phyloP scores from a whole-genome alignment of 1,140 invertebrate species.

The Hycleus cichorii region DNA sequence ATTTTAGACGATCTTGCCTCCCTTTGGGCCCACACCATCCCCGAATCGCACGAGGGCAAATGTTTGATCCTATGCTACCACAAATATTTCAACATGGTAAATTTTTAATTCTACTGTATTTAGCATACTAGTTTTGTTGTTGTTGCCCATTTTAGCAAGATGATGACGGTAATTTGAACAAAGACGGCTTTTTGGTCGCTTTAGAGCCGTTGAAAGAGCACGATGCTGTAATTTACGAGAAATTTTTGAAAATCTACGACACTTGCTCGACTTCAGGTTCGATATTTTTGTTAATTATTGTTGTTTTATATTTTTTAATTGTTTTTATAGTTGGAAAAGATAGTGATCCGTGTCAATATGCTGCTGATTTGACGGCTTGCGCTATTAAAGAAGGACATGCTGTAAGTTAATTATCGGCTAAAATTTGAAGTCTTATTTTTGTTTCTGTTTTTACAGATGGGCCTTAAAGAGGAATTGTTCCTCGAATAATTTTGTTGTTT shows the following conservation, averaged over 20 bases:
- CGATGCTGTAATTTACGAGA: constrained; percentile 9
- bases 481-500: not conserved
- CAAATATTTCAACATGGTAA: constrained; percentile 12
- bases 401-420: constrained; percentile 1
- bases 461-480: not conserved
- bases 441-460: not conserved
- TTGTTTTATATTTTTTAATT: not conserved
- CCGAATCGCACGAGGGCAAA: constrained; percentile 4
- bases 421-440: not conserved
- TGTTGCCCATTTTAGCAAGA: constrained; percentile 7
- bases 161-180: constrained; percentile 5
- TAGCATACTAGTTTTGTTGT: too few species aligned
- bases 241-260: constrained; percentile 3
- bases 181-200: not conserved
- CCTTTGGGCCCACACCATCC: constrained; percentile 1
- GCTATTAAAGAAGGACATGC: constrained; percentile 9
- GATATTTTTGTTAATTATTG: not conserved
- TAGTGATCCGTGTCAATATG: not conserved
- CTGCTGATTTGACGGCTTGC: constrained; percentile 1
- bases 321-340: not conserved
- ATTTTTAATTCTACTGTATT: not conserved
- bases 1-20: constrained; percentile 7
- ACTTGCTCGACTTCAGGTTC: not conserved
- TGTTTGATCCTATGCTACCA: constrained; percentile 12
- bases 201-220: constrained; percentile 9